phyloP scores from a whole-genome alignment of 1,140 invertebrate genomes.

The Papilio machaon region DNA sequence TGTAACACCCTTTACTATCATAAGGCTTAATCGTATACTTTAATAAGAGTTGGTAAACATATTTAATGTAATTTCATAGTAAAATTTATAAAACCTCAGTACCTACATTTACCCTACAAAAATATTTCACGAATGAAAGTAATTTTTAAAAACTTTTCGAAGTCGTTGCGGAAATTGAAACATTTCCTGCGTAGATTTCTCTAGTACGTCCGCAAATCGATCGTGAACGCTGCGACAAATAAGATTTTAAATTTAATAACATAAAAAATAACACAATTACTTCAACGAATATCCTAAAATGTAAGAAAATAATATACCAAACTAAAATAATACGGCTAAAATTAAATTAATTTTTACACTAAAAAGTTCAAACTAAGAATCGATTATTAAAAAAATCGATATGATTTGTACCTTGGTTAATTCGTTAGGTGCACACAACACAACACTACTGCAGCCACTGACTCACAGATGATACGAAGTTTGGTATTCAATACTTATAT shows the following conservation, averaged over 20 bases:
- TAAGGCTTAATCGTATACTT: neutral
- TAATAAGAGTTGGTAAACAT: neutral
- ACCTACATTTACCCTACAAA: neutral
- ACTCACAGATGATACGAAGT: conserved; percentile 68
- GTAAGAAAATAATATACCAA: neutral
- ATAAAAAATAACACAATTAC: conserved; percentile 14
- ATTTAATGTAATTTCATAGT: neutral
- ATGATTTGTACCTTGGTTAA: conserved; percentile 63
- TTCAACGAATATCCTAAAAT: neutral
- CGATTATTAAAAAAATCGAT: conserved; percentile 38
- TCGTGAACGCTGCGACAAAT: conserved; percentile 27
- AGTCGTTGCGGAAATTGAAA: conserved; percentile 69
- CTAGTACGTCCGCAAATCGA: conserved; percentile 54
- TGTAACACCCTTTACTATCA: neutral
- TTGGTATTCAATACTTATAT: conserved; percentile 73
- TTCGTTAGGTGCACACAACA: conserved; percentile 70
- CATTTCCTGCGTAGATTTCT: conserved; percentile 74
- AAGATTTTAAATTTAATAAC: conserved; percentile 21
- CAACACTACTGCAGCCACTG: conserved; percentile 72
- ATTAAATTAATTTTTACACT: neutral
- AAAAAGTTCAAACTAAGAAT: neutral
- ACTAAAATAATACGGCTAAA: neutral
- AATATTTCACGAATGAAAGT: conserved; percentile 1
- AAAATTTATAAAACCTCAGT: neutral
- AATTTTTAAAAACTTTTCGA: conserved; percentile 51